Base-by-base conservation (phyloP, 2,888 invertebrate species). In the Dendrolimus pini region DNA sequence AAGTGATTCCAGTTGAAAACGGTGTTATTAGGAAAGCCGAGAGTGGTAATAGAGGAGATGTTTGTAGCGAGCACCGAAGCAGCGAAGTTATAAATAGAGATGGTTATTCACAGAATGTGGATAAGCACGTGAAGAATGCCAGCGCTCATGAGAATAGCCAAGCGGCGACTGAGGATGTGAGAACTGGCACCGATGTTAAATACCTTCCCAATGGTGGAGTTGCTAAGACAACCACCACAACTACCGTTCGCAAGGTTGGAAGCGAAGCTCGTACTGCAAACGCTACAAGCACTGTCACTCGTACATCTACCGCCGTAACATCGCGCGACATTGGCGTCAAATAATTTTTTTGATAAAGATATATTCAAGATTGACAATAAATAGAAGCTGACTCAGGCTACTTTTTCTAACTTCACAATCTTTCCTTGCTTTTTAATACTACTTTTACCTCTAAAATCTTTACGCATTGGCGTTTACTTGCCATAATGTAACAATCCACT, bases 291-390 rank as follows among this genome's bases (percentile, higher is more conserved):
- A 73, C 78, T 1, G 83, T 85, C 41, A 82, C 80, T 47, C 80
- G 85, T 18, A 86, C 84, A 30, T 78, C 89, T 10, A 84, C 87
- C 18, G 82, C 82, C 12, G 79, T 84, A 57, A 87, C 86, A 7
- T 84, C 89, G 56, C 83, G 89, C 18, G 89, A 89, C 60, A 68
- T 90, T 58, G 89, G 87, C n/a, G 78, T 83, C 42, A 88, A 90
- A 63, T 89, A 80, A 80, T 62, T 65, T 53, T 9, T 47, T 12
- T 10, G 2, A 0, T 10, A 2, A 47, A 9, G 0, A 47, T 47
- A 47, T 47, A 30, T 30, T 30, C 6, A 47, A 7, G 12, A 47
- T 9, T 12, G 47, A 47, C 47, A 9, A 47, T 47, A 47, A 47
- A 10, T 47, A 10, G 2, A 12, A 47, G 47, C 12, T 47, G 12